Percentiles rank a stretch among this genome's conserved stretches.
These are phyloP conservation scores for Brachymystax lenok DNA, from an alignment of 2,797 vertebrate species.

Conservation along the genomic window DNA sequence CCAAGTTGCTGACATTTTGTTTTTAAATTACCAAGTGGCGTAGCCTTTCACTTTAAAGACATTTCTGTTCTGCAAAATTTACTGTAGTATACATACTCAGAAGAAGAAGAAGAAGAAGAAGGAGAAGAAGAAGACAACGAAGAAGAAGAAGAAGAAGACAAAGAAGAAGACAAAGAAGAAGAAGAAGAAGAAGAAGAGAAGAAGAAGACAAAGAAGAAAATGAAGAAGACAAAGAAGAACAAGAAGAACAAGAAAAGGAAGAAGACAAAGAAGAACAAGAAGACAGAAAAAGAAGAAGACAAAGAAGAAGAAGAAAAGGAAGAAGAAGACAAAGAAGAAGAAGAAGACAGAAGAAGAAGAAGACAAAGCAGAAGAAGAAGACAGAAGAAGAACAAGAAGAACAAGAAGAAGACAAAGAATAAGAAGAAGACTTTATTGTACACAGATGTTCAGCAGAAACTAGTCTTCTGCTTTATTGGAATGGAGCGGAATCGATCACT, in stretches of 20 bases:
- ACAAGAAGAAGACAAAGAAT: too few relatives aligned
- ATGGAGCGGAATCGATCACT: background rate
- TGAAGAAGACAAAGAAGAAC: background rate
- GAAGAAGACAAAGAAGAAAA: background rate
- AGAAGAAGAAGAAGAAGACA: background rate
- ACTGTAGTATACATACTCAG: conserved; percentile 72
- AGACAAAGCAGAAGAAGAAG: too few relatives aligned
- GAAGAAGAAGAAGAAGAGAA: background rate
- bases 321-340: too few relatives aligned
- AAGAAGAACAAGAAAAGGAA: too few relatives aligned
- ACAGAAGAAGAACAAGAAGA: too few relatives aligned
- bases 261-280: background rate
- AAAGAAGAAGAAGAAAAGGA: too few relatives aligned
- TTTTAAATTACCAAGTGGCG: conserved; percentile 35
- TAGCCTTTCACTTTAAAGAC: conserved; percentile 81
- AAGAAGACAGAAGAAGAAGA: too few relatives aligned
- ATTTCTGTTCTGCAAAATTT: conserved; percentile 71
- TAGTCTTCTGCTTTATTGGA: background rate
- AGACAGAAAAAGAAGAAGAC: too few relatives aligned
- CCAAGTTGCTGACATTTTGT: background rate
- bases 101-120: background rate
- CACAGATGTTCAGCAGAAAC: background rate
- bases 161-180: background rate
- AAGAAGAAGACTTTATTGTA: background rate
- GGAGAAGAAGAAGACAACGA: background rate